Evolutionary conservation across 2,113 vertebrate genomes (phyloP).

Genomic region (Oncorhynchus masou): DNA sequence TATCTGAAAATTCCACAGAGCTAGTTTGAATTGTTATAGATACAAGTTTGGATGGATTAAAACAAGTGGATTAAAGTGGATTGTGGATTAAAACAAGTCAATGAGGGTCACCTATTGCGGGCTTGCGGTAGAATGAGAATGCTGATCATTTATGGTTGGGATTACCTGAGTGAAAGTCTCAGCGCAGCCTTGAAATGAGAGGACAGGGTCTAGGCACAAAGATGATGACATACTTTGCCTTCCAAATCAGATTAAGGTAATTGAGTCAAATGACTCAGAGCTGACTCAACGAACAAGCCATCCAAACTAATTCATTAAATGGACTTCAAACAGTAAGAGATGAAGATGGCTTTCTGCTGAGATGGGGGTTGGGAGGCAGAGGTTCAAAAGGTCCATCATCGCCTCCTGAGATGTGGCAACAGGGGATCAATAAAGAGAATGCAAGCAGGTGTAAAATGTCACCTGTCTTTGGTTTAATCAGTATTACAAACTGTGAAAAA

Average conservation of each 20-base stretch:
- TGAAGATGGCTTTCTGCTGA: conserved; percentile 27
- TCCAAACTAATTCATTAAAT: conserved; percentile 66
- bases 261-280: conserved; percentile 48
- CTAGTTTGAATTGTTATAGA: too few relatives aligned
- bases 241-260: conserved; percentile 63
- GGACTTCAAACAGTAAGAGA: conserved; percentile 42
- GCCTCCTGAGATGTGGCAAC: conserved; percentile 34
- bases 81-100: too few relatives aligned
- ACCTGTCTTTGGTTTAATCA: conserved; percentile 63
- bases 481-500: conserved; percentile 50
- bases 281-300: conserved; percentile 57
- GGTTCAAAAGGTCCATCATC: conserved; percentile 36
- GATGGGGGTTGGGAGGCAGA: conserved; percentile 20
- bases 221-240: conserved; percentile 34
- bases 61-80: too few relatives aligned
- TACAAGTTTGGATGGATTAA: too few relatives aligned
- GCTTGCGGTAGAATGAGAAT: too few relatives aligned
- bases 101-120: too few relatives aligned
- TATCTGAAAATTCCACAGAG: too few relatives aligned
- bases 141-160: too few relatives aligned
- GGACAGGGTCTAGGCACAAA: too few relatives aligned
- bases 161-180: too few relatives aligned
- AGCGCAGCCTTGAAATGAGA: too few relatives aligned
- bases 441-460: conserved; percentile 48
- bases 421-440: conserved; percentile 38